A percentile compares a stretch with the other conserved stretches of the same genome.
Conservation (phyloP, 2,888 invertebrate genomes). For the Ellobium chinense region DNA sequence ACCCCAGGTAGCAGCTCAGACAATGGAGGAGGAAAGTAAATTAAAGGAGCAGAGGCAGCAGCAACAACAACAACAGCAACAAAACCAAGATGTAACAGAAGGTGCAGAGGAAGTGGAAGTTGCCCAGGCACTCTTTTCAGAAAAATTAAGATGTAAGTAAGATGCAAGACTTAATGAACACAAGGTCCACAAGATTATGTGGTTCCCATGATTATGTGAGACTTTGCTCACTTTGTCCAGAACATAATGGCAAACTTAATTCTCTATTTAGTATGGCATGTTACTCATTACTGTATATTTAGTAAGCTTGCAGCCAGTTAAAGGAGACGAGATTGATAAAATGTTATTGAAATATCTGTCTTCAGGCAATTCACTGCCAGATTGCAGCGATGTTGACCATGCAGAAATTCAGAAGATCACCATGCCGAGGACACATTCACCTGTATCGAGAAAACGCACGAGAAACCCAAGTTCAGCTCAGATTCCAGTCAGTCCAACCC, state of each 20-base stretch:
- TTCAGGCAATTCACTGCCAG: constrained; percentile 32
- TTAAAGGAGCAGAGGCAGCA: background rate
- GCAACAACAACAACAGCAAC: background rate
- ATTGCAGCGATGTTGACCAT: constrained; percentile 7
- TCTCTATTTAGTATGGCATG: no score
- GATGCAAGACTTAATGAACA: no score
- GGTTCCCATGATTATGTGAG: no score
- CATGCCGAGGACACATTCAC: constrained; percentile 34
- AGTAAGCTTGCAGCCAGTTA: no score
- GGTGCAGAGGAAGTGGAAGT: background rate
- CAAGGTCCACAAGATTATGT: no score
- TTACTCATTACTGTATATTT: no score
- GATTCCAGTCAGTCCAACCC: constrained; percentile 52
- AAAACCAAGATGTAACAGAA: background rate
- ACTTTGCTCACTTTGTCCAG: no score
- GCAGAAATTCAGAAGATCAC: background rate
- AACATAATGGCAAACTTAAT: no score
- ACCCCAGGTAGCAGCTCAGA: constrained; percentile 10
- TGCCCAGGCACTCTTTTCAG: background rate
- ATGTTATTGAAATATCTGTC: no score
- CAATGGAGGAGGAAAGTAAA: no score
- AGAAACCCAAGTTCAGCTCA: constrained; percentile 40
- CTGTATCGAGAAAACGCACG: constrained; percentile 48
- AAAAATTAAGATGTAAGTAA: constrained; percentile 39
- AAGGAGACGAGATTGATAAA: no score